phyloP scores from a whole-genome alignment of 1,140 invertebrate genomes.

The Aphaenogaster ashmeadi region DNA sequence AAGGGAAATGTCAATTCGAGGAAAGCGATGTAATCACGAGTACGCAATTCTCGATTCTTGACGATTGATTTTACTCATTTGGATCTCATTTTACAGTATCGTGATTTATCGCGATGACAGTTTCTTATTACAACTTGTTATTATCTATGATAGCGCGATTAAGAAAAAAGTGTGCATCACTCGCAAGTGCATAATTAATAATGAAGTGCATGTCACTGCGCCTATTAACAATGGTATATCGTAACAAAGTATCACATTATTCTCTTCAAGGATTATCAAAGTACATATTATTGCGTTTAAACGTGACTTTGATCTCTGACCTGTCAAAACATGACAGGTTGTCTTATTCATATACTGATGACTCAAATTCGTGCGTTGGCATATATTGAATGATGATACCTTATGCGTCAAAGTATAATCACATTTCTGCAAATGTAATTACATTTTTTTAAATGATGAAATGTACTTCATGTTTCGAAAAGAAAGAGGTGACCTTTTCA shows the following conservation, averaged over 20 bases:
- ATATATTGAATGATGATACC: too few relatives aligned
- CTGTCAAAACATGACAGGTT: not conserved
- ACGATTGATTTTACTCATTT: constrained; percentile 1
- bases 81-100: constrained; percentile 18
- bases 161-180: constrained; percentile 13
- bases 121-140: constrained; percentile 6
- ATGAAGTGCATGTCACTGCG: not conserved
- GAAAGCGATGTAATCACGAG: constrained; percentile 17
- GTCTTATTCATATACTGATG: not conserved
- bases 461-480: not conserved
- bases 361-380: not conserved
- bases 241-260: constrained; percentile 4
- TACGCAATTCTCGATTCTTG: not conserved
- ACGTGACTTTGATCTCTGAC: not conserved
- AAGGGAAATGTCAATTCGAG: constrained; percentile 46
- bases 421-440: not conserved
- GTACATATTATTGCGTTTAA: not conserved
- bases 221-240: constrained; percentile 10
- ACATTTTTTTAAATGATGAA: not conserved
- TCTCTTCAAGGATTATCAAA: not conserved
- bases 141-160: constrained; percentile 13
- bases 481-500: not conserved
- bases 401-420: not conserved
- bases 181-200: constrained; percentile 5
- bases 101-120: constrained; percentile 29